Conservation (phyloP, 1,140 invertebrate species). For the Oreohelix idahoensis region DNA sequence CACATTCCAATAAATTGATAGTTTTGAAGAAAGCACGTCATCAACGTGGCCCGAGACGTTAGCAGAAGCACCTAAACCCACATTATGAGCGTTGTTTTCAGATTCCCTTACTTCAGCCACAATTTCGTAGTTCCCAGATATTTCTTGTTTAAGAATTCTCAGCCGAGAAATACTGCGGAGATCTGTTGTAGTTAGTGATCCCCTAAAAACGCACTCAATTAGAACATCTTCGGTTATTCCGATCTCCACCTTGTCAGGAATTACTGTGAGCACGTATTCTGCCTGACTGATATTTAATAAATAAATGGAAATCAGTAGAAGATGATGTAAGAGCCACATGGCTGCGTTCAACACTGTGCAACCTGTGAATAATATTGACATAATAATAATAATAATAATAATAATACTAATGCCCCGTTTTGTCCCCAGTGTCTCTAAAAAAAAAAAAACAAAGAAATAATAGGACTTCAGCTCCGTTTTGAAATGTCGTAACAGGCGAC, state of each 20-base stretch:
- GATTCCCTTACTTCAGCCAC: not conserved
- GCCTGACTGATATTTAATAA: not conserved
- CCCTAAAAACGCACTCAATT: not conserved
- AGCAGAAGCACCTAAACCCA: not conserved
- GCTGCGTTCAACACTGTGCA: not conserved
- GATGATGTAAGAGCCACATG: not conserved
- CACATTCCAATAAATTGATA: not conserved
- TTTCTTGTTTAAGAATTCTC: not conserved
- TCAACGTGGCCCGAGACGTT: not conserved
- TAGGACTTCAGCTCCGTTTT: too few species aligned
- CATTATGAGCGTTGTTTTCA: not conserved
- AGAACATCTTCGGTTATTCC: slow-evolving; percentile 7
- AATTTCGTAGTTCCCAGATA: not conserved
- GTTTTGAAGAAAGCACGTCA: not conserved
- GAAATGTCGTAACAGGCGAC: too few species aligned
- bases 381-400: too few species aligned
- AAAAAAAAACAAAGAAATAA: too few species aligned
- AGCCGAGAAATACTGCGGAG: not conserved
- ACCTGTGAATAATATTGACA: not conserved
- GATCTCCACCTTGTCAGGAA: not conserved
- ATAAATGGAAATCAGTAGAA: not conserved
- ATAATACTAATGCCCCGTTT: too few species aligned
- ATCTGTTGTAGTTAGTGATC: not conserved
- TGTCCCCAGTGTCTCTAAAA: too few species aligned
- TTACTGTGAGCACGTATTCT: not conserved